Evolutionary conservation across 2,797 vertebrate genomes (phyloP).

Genomic region (Okamejei kenojei): DNA sequence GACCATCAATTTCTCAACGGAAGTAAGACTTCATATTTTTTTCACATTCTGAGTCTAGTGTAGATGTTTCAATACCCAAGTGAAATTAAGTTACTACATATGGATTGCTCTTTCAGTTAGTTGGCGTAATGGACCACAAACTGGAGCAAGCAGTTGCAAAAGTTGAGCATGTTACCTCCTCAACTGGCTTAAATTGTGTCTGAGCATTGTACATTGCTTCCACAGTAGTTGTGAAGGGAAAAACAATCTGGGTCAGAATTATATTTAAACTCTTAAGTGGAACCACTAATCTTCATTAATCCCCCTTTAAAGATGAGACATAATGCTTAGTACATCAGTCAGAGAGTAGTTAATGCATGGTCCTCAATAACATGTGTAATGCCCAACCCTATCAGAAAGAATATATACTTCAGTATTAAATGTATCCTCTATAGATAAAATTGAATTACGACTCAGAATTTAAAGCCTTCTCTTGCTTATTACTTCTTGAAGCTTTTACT

Average conservation of each 20-base stretch:
- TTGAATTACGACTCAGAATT: conserved; percentile 18
- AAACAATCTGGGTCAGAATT: conserved; percentile 64
- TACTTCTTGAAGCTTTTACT: neutral
- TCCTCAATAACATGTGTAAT: conserved; percentile 52
- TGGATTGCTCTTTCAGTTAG: neutral
- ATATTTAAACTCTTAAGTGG: conserved; percentile 71
- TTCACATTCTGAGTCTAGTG: neutral
- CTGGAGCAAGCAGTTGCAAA: neutral
- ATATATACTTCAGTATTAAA: conserved; percentile 26
- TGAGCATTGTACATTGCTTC: neutral
- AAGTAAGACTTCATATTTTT: neutral
- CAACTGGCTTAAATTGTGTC: neutral
- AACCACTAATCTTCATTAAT: conserved; percentile 69
- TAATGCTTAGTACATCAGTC: conserved; percentile 57
- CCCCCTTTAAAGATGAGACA: conserved; percentile 66
- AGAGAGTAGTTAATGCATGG: conserved; percentile 58
- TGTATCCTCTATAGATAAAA: neutral
- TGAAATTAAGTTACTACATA: neutral
- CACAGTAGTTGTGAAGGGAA: conserved; percentile 39
- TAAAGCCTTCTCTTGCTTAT: conserved; percentile 1
- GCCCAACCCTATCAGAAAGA: conserved; percentile 44
- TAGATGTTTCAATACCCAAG: neutral
- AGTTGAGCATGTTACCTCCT: neutral
- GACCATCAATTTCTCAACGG: neutral
- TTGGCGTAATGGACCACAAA: neutral